Conservation (phyloP, 2,797 vertebrate genomes). For the Phaenicophaeus curvirostris region DNA sequence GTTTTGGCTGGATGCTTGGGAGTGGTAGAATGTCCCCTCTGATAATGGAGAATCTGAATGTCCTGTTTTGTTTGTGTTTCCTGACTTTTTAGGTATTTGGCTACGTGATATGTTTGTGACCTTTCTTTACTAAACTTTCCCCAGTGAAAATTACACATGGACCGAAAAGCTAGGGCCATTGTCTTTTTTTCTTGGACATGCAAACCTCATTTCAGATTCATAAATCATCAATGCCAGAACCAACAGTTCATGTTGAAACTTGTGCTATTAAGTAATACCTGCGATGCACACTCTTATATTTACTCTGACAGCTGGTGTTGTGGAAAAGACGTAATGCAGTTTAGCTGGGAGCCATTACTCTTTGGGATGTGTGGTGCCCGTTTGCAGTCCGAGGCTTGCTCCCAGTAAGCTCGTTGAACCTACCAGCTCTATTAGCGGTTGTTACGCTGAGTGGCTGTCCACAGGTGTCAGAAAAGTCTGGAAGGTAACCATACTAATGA, state of each 20-base stretch:
- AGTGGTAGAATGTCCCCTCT: background rate
- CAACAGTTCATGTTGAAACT: accelerated
- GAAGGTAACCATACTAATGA: background rate
- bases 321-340: accelerated
- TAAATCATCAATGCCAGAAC: too few species aligned
- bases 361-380: accelerated
- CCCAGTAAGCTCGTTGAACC: accelerated
- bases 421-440: accelerated
- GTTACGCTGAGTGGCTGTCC: accelerated
- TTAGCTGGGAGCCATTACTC: background rate
- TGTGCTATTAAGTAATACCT: accelerated
- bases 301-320: background rate
- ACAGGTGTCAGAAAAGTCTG: background rate
- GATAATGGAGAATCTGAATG: accelerated
- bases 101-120: accelerated
- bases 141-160: too few species aligned
- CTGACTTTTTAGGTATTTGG: accelerated
- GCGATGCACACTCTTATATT: accelerated
- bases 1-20: background rate
- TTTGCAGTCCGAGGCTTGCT: too few species aligned
- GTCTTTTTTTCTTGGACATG: too few species aligned
- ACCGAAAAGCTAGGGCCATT: too few species aligned
- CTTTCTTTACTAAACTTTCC: too few species aligned
- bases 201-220: too few species aligned
- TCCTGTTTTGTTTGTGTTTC: accelerated